These are phyloP conservation scores for Leucoma salicis DNA, from an alignment of 2,888 invertebrate genomes.

Conservation along the genomic window DNA sequence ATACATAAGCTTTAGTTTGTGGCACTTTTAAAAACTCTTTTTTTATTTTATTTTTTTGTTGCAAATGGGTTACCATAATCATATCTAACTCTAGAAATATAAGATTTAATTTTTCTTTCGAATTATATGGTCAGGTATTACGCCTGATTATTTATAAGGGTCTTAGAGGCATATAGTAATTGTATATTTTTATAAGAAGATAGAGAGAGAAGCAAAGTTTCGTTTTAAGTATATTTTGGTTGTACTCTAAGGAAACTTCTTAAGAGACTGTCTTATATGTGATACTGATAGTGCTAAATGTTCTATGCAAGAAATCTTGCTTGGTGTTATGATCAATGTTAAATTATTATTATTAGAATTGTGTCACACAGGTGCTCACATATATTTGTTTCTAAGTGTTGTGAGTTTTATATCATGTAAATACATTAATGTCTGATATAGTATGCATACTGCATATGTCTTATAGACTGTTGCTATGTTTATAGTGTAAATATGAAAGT, in stretches of 20 bases:
- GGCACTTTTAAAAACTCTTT: conserved; percentile 10
- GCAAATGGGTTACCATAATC: conserved; percentile 27
- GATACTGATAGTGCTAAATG: conserved; percentile 59
- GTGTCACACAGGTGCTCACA: conserved; percentile 33
- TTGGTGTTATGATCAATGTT: conserved; percentile 27
- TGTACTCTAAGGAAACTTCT: conserved; percentile 56
- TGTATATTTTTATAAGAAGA: conserved; percentile 45
- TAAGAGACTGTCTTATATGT: conserved; percentile 65
- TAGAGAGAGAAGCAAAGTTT: conserved; percentile 36
- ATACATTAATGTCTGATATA: background rate
- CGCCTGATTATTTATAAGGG: conserved; percentile 37
- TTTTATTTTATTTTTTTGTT: conserved; percentile 19
- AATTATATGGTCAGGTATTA: conserved; percentile 28
- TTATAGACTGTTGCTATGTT: conserved; percentile 34
- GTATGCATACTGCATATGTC: conserved; percentile 5
- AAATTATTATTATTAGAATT: conserved; percentile 26
- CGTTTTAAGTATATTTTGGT: conserved; percentile 45
- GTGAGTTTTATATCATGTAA: conserved; percentile 6
- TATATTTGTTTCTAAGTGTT: conserved; percentile 25
- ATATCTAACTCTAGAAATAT: conserved; percentile 16
- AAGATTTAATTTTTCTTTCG: conserved; percentile 30
- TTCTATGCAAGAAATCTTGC: conserved; percentile 41
- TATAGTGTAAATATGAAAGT: conserved; percentile 23
- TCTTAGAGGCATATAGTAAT: conserved; percentile 30
- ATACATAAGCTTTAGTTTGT: conserved; percentile 30